These are phyloP conservation scores for Apoda limacodes DNA, from an alignment of 2,888 invertebrate species.

Conservation along the genomic window DNA sequence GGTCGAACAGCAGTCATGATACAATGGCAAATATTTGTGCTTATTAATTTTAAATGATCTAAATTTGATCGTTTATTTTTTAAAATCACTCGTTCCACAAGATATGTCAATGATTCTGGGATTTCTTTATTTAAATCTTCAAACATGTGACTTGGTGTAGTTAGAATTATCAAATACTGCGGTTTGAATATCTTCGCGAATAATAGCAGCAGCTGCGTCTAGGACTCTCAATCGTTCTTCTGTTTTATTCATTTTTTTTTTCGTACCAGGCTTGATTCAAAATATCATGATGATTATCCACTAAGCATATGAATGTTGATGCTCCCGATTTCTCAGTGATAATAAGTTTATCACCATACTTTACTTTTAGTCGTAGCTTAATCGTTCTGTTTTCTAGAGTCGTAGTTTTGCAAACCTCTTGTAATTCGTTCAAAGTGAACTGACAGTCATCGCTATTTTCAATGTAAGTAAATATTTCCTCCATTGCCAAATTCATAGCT, in stretches of 20 bases:
- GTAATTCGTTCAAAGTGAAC: constrained; percentile 12
- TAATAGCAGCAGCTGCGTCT: constrained; percentile 21
- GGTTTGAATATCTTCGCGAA: constrained; percentile 20
- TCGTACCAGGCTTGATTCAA: constrained; percentile 23
- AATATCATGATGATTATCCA: constrained; percentile 16
- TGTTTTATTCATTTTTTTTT: constrained; percentile 21
- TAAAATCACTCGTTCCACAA: constrained; percentile 23
- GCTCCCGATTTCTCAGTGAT: constrained; percentile 16
- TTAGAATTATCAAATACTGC: constrained; percentile 20
- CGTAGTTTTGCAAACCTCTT: too few relatives aligned
- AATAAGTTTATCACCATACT: constrained; percentile 27
- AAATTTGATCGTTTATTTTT: constrained; percentile 25
- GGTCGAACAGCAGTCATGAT: constrained; percentile 19
- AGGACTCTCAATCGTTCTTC: constrained; percentile 23
- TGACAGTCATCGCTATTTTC: constrained; percentile 13
- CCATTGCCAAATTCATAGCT: constrained; percentile 26
- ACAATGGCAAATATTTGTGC: constrained; percentile 17
- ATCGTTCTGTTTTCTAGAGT: too few relatives aligned
- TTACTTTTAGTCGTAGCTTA: constrained; percentile 22
- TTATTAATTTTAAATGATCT: constrained; percentile 21
- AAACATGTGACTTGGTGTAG: constrained; percentile 16
- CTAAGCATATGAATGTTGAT: constrained; percentile 17
- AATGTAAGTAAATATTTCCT: constrained; percentile 27
- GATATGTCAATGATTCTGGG: constrained; percentile 24
- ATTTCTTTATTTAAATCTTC: constrained; percentile 27